These are phyloP conservation scores for Pachydiplax longipennis DNA, from an alignment of 2,888 invertebrate genomes.

Conservation along the genomic window DNA sequence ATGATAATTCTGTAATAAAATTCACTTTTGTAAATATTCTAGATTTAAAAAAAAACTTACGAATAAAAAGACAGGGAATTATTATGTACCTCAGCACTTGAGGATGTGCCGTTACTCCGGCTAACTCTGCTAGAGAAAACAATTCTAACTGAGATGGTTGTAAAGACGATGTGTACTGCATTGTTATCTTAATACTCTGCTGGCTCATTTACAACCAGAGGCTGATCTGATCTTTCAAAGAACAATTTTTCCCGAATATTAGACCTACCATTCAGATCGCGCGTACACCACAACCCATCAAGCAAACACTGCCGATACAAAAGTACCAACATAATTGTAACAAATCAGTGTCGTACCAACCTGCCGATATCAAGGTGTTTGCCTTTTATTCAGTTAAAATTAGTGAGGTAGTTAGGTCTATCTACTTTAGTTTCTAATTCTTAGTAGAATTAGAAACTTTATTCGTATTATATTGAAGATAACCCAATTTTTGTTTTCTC, in stretches of 20 bases:
- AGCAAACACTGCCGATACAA: no score
- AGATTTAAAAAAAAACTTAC: background rate
- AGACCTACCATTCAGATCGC: no score
- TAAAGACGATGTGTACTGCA: slow-evolving; percentile 26
- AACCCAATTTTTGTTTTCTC: no score
- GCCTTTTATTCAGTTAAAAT: no score
- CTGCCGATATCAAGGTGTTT: no score
- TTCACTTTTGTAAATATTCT: background rate
- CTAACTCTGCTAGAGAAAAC: slow-evolving; percentile 8
- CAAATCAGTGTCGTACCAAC: no score
- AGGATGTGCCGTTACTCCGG: slow-evolving; percentile 9
- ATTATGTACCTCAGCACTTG: background rate
- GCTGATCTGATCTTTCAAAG: background rate
- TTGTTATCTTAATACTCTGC: background rate
- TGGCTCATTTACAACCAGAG: slow-evolving; percentile 14
- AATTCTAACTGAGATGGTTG: slow-evolving; percentile 14
- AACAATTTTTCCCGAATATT: background rate
- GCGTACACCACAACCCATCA: no score
- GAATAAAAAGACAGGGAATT: background rate
- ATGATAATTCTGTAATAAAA: background rate
- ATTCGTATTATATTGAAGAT: no score
- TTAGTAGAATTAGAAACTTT: no score
- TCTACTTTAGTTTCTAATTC: no score
- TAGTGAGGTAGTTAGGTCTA: no score
- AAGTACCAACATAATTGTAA: no score